Conservation (phyloP, 2,797 vertebrate genomes). For the Lepus oiostolus region DNA sequence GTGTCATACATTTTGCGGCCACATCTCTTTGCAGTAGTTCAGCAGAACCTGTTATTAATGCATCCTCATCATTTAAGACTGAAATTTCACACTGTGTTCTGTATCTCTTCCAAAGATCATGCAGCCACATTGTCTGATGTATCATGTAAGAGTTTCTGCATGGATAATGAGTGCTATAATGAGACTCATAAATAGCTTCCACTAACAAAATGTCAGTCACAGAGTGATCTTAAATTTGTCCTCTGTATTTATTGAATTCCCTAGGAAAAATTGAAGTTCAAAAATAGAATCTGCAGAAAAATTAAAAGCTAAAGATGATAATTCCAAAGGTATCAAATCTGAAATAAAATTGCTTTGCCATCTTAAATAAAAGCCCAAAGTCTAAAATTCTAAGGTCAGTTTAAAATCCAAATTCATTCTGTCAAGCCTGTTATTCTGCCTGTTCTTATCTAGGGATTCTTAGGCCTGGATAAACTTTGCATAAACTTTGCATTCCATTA, state of each 20-base stretch:
- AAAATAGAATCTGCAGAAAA: neutral
- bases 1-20: neutral
- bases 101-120: neutral
- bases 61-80: neutral
- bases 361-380: neutral
- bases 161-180: neutral
- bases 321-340: neutral
- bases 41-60: neutral
- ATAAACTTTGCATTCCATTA: neutral
- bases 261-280: neutral
- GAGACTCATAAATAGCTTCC: neutral
- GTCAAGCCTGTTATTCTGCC: neutral
- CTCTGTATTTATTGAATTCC: neutral
- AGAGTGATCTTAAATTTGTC: neutral
- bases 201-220: neutral
- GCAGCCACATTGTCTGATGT: neutral
- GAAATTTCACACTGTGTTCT: neutral
- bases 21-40: neutral
- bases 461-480: neutral
- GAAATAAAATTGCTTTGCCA: constrained; percentile 18
- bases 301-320: neutral
- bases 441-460: neutral
- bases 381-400: neutral
- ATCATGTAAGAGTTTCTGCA: neutral
- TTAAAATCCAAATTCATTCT: neutral